Evolutionary conservation across 2,888 invertebrate genomes (phyloP).

Genomic region (Caenorhabditis auriculariae): DNA sequence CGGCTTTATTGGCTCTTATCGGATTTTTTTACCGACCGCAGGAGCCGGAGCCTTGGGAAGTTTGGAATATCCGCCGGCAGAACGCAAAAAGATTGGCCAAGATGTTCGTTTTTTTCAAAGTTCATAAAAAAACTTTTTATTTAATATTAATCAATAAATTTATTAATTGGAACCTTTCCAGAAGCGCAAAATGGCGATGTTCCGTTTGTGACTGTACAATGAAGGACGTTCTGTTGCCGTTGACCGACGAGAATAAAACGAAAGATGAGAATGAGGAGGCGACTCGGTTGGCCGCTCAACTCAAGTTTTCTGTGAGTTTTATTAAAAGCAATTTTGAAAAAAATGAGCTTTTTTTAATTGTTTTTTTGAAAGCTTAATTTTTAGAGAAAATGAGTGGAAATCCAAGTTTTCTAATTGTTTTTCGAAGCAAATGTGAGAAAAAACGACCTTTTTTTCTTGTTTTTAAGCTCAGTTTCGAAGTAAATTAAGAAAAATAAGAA

Average conservation of each 20-base stretch:
- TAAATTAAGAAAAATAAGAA: too few species aligned
- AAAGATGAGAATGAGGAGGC: conserved; percentile 20
- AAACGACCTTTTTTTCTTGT: too few species aligned
- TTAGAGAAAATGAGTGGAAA: background rate
- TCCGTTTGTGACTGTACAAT: conserved; percentile 34
- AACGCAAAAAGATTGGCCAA: conserved; percentile 79
- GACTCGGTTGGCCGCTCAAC: conserved; percentile 19
- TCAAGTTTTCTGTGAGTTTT: conserved; percentile 12
- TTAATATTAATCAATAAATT: background rate
- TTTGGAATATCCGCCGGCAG: conserved; percentile 82
- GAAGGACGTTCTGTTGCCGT: conserved; percentile 33
- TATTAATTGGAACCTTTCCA: too few species aligned
- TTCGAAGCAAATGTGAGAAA: too few species aligned
- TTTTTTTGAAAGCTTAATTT: background rate
- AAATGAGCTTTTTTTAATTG: background rate
- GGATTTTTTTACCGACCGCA: conserved; percentile 91
- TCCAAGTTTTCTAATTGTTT: too few species aligned
- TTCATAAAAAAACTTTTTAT: background rate
- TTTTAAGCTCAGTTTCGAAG: too few species aligned
- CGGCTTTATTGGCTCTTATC: conserved; percentile 85
- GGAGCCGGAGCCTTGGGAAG: conserved; percentile 88
- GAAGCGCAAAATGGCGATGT: conserved; percentile 42
- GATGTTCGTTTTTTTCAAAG: conserved; percentile 68
- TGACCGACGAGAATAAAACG: conserved; percentile 26
- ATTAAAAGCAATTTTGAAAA: background rate